Percentiles rank a stretch among this genome's conserved stretches.
phyloP scores from a whole-genome alignment of 2,888 invertebrate species.

The Tetrapedia diversipes region DNA sequence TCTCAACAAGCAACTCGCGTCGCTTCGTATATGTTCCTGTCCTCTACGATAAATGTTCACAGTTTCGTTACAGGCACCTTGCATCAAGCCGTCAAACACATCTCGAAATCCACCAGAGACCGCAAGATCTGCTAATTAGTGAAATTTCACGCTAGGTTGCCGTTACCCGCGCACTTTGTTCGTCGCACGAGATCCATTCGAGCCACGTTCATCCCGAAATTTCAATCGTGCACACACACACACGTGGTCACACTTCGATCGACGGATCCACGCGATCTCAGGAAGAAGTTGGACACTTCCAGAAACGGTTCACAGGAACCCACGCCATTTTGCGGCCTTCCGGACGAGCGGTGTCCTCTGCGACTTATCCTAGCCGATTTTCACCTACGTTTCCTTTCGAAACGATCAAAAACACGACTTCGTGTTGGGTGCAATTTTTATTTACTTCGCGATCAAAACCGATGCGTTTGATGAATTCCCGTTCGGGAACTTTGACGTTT shows the following conservation, averaged over 20 bases:
- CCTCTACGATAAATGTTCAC: not conserved
- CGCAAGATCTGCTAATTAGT: not conserved
- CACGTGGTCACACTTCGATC: not conserved
- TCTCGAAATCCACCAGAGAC: not conserved
- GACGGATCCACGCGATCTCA: not conserved
- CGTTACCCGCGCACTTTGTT: not conserved
- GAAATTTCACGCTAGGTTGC: not conserved
- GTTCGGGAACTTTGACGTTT: not conserved
- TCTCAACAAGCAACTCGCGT: not conserved
- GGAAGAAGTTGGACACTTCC: constrained; percentile 1
- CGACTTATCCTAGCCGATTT: not conserved
- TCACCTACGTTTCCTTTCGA: not conserved
- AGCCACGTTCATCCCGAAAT: not conserved
- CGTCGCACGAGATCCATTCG: constrained; percentile 9
- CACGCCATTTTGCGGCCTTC: constrained; percentile 52
- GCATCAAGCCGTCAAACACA: not conserved
- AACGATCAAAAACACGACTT: not conserved
- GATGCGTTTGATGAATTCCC: not conserved
- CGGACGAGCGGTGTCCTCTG: constrained; percentile 1
- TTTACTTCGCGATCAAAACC: too few relatives aligned
- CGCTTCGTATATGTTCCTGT: not conserved
- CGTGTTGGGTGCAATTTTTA: too few relatives aligned
- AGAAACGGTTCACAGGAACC: constrained; percentile 12
- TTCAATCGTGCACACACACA: not conserved
- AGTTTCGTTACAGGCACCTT: not conserved